Conservation (phyloP, 1,140 invertebrate genomes). For the Brachionus manjavacas region DNA sequence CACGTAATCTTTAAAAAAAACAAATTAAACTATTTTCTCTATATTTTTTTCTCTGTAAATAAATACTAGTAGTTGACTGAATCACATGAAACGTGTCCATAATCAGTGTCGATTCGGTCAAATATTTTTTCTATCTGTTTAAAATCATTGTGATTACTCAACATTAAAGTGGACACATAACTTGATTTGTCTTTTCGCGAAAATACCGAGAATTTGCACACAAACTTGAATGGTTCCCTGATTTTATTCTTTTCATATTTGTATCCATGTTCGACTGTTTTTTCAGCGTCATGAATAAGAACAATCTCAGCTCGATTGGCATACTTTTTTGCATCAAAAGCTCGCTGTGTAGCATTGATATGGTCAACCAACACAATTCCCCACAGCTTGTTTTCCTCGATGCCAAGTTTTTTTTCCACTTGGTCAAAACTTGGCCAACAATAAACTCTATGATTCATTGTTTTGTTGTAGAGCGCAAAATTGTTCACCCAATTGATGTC, state of each 20-base stretch:
- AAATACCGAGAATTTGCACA: conserved; percentile 26
- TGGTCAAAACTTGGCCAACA: not conserved
- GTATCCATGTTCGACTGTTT: not conserved
- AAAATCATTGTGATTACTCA: not conserved
- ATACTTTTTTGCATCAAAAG: not conserved
- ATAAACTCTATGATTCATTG: not conserved
- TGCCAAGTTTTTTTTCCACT: not conserved
- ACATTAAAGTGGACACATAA: not conserved
- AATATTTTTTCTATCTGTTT: not conserved
- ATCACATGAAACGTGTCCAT: conserved; percentile 24
- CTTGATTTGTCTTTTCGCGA: not conserved
- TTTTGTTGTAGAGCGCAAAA: conserved; percentile 18
- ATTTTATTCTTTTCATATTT: conserved; percentile 35
- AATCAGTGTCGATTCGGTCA: not conserved
- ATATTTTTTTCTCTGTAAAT: too few relatives aligned
- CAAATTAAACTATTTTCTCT: too few relatives aligned
- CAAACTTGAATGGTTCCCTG: not conserved
- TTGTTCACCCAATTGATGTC: not conserved
- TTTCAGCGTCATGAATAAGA: conserved; percentile 17
- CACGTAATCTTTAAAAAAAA: too few relatives aligned
- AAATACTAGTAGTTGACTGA: not conserved
- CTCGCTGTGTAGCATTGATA: not conserved
- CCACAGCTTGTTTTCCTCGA: not conserved
- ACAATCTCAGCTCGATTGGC: conserved; percentile 8
- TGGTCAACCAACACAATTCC: conserved; percentile 30